Percentiles rank a stretch among this genome's conserved stretches.
Evolutionary conservation across 2,113 vertebrate species (phyloP).

Genomic region (Terrapene triunguis): DNA sequence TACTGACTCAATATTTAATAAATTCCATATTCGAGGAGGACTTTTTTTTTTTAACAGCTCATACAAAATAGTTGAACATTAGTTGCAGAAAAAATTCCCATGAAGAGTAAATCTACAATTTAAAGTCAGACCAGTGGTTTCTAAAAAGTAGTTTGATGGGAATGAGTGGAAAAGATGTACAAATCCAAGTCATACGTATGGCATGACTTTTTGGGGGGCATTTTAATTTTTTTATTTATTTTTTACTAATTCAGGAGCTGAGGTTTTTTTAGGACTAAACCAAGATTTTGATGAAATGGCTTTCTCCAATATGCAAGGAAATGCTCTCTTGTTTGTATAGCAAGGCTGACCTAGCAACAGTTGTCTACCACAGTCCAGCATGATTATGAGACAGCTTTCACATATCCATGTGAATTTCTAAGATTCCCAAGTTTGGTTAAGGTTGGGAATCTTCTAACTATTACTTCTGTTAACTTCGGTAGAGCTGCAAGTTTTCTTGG

Average conservation of each 20-base stretch:
- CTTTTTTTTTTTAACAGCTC: background rate
- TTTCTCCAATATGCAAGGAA: slow-evolving; percentile 41
- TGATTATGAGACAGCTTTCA: slow-evolving; percentile 1
- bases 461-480: slow-evolving; percentile 11
- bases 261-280: slow-evolving; percentile 8
- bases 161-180: background rate
- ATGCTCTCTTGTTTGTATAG: slow-evolving; percentile 46
- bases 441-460: slow-evolving; percentile 18
- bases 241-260: background rate
- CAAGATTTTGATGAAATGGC: slow-evolving; percentile 12
- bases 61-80: slow-evolving; percentile 7
- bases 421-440: slow-evolving; percentile 63
- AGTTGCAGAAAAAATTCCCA: background rate
- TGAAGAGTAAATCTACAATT: slow-evolving; percentile 35
- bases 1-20: slow-evolving; percentile 32
- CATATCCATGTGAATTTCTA: slow-evolving; percentile 65
- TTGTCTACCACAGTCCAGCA: slow-evolving; percentile 46
- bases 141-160: slow-evolving; percentile 24
- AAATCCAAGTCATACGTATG: slow-evolving; percentile 22
- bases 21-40: slow-evolving; percentile 27
- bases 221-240: background rate
- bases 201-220: background rate
- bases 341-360: slow-evolving; percentile 62
- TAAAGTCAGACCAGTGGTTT: background rate
- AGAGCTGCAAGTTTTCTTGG: background rate